phyloP scores from a whole-genome alignment of 2,797 vertebrate species.

The Sebastiscus tertius region DNA sequence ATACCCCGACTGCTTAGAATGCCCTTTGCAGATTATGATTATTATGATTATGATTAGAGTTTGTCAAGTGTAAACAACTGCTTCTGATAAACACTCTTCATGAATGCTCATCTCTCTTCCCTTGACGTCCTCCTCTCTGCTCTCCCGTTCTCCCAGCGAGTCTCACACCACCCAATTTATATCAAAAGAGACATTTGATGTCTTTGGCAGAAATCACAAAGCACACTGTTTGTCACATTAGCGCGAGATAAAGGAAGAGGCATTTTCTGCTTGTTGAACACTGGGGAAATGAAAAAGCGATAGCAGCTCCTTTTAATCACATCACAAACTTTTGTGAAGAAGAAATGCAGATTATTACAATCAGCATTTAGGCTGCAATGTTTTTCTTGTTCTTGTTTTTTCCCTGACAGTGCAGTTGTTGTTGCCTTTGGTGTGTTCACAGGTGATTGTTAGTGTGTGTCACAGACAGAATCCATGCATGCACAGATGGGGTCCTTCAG shows the following conservation, averaged over 20 bases:
- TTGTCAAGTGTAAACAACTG: conserved; percentile 73
- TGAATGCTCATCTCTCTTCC: conserved; percentile 57
- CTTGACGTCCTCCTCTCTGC: conserved; percentile 21
- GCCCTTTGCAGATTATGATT: conserved; percentile 65
- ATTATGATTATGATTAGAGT: conserved; percentile 66
- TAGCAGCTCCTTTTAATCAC: conserved; percentile 46
- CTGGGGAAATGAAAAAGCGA: conserved; percentile 49
- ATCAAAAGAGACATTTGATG: conserved; percentile 73
- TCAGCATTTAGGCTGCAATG: conserved; percentile 17
- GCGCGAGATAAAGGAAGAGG: conserved; percentile 57
- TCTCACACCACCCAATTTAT: conserved; percentile 50
- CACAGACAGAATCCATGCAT: neutral
- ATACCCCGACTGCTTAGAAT: conserved; percentile 25
- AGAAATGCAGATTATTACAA: conserved; percentile 46
- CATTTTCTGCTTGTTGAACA: conserved; percentile 63
- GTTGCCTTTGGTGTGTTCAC: conserved; percentile 28
- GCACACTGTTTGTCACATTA: conserved; percentile 68
- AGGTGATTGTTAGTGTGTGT: conserved; percentile 7
- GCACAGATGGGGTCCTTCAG: conserved; percentile 12
- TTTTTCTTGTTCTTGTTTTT: neutral
- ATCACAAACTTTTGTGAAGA: conserved; percentile 37
- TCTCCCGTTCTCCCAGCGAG: conserved; percentile 18
- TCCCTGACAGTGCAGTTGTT: neutral
- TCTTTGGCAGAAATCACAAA: conserved; percentile 67
- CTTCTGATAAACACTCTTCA: conserved; percentile 63